Evolutionary conservation across 2,797 vertebrate genomes (phyloP).

Genomic region (Leptoclinus maculatus): DNA sequence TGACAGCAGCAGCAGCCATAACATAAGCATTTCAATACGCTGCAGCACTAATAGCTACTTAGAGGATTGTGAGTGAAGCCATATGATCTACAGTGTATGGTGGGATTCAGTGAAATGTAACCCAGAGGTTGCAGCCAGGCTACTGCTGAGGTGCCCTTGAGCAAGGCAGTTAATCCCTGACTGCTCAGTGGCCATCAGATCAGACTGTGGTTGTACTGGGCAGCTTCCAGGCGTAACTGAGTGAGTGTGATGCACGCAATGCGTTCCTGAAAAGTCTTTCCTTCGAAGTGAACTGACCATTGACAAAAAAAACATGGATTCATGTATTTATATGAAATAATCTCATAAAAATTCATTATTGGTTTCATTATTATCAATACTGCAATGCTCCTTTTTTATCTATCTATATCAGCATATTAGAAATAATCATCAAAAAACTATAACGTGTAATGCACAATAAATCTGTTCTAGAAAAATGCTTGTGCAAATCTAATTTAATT

Average conservation of each 20-base stretch:
- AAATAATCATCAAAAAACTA: neutral
- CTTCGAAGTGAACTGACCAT: neutral
- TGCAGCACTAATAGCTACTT: conserved; percentile 28
- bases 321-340: no score
- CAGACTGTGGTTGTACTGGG: neutral
- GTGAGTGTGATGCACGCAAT: no score
- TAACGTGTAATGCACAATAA: neutral
- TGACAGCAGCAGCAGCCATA: conserved; percentile 10
- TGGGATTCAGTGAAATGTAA: neutral
- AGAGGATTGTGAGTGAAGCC: conserved; percentile 16
- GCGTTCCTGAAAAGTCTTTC: no score
- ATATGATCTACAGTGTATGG: neutral
- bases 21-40: conserved; percentile 35
- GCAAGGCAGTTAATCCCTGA: no score
- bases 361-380: no score
- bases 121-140: neutral
- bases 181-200: neutral
- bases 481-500: neutral
- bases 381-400: no score
- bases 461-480: neutral
- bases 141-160: no score
- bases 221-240: neutral
- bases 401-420: no score
- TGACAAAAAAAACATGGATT: neutral
- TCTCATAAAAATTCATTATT: no score